phyloP scores from a whole-genome alignment of 2,888 invertebrate species.

The Cerastis rubricosa region DNA sequence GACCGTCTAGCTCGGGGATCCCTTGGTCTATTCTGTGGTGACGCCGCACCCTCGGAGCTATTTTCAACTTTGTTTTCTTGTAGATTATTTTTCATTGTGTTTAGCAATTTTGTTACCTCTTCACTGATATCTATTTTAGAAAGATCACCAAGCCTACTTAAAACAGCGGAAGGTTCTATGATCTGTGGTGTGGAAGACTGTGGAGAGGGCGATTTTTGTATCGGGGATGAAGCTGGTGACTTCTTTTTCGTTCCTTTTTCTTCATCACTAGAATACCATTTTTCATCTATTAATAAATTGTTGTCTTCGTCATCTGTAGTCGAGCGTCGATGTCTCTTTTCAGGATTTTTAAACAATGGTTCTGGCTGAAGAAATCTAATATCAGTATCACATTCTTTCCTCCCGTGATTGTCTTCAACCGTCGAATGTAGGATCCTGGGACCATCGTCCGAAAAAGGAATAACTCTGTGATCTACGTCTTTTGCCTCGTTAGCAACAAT shows the following conservation, averaged over 20 bases:
- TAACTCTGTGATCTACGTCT: slow-evolving; percentile 88
- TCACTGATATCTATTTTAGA: slow-evolving; percentile 94
- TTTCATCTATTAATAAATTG: slow-evolving; percentile 90
- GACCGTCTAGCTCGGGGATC: slow-evolving; percentile 86
- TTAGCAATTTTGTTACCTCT: slow-evolving; percentile 93
- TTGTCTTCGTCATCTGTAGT: slow-evolving; percentile 91
- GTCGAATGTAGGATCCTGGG: slow-evolving; percentile 71
- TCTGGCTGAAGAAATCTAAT: slow-evolving; percentile 87
- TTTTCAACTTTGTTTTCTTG: slow-evolving; percentile 79
- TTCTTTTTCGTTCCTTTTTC: slow-evolving; percentile 90
- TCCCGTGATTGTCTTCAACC: slow-evolving; percentile 70
- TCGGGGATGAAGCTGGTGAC: slow-evolving; percentile 83
- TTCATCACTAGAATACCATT: slow-evolving; percentile 96
- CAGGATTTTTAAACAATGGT: slow-evolving; percentile 86
- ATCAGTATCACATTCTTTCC: slow-evolving; percentile 86
- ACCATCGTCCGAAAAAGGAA: slow-evolving; percentile 84
- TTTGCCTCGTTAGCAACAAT: slow-evolving; percentile 79
- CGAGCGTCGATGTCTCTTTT: slow-evolving; percentile 86
- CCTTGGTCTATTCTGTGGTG: slow-evolving; percentile 75
- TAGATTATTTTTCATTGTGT: slow-evolving; percentile 90
- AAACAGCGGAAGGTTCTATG: slow-evolving; percentile 88
- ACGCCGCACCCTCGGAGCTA: slow-evolving; percentile 73
- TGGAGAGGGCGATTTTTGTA: slow-evolving; percentile 76
- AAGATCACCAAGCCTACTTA: slow-evolving; percentile 92
- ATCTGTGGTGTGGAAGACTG: slow-evolving; percentile 86